Evolutionary conservation across 1,140 invertebrate genomes (phyloP).

Genomic region (Diabrotica virgifera): DNA sequence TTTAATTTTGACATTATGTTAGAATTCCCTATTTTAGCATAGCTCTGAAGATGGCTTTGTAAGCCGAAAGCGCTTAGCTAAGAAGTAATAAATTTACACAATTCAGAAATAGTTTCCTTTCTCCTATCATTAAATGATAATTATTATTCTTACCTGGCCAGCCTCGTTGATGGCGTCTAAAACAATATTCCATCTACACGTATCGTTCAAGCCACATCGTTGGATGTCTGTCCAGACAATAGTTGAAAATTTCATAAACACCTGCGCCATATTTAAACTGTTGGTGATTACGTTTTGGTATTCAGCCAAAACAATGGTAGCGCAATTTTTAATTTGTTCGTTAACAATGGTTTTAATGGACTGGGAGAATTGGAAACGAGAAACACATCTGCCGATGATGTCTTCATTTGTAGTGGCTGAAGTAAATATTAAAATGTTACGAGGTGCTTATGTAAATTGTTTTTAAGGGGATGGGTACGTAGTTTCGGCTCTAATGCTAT

Average conservation of each 20-base stretch:
- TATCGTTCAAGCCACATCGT: slow-evolving; percentile 10
- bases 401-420: background rate
- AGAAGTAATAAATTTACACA: too few species aligned
- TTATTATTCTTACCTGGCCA: slow-evolving; percentile 8
- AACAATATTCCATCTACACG: slow-evolving; percentile 9
- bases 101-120: too few species aligned
- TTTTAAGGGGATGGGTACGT: too few species aligned
- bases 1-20: too few species aligned
- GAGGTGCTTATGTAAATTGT: too few species aligned
- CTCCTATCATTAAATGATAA: too few species aligned
- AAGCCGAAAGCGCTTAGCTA: too few species aligned
- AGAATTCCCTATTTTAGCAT: too few species aligned
- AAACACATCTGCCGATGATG: background rate
- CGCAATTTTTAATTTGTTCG: slow-evolving; percentile 15
- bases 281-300: slow-evolving; percentile 13
- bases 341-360: background rate
- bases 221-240: slow-evolving; percentile 12
- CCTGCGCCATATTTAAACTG: slow-evolving; percentile 16
- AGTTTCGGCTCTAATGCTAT: too few species aligned
- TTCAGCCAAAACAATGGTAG: slow-evolving; percentile 12
- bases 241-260: slow-evolving; percentile 13
- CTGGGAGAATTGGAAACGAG: background rate
- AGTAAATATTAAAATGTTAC: too few species aligned
- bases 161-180: slow-evolving; percentile 15
- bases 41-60: too few species aligned